Evolutionary conservation across 2,888 invertebrate species (phyloP).

Genomic region (Tethea ocularis): DNA sequence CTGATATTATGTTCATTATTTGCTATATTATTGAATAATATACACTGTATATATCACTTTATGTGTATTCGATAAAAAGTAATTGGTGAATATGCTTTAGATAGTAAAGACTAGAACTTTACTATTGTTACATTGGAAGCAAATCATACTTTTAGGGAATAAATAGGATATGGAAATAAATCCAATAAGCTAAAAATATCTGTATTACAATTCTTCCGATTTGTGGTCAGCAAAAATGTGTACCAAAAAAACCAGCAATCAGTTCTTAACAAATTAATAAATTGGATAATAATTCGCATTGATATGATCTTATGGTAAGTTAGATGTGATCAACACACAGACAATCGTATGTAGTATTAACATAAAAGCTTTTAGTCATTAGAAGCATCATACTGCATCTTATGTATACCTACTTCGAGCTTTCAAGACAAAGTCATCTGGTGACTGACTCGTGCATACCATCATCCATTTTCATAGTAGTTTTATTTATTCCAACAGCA

Average conservation of each 20-base stretch:
- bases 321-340: constrained; percentile 65
- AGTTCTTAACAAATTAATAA: constrained; percentile 52
- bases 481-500: constrained; percentile 62
- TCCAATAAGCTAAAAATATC: neutral
- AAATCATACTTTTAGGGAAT: neutral
- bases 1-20: constrained; percentile 4
- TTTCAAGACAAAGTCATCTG: constrained; percentile 62
- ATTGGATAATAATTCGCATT: constrained; percentile 73
- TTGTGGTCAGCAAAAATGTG: constrained; percentile 64
- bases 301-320: constrained; percentile 76
- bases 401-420: constrained; percentile 49
- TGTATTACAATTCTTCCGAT: constrained; percentile 35
- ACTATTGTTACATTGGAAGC: neutral
- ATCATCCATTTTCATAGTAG: constrained; percentile 73
- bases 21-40: neutral
- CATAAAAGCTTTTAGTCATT: constrained; percentile 74
- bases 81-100: neutral
- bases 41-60: neutral
- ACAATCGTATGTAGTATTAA: constrained; percentile 69
- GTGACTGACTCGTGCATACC: constrained; percentile 57
- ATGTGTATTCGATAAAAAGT: too few species aligned
- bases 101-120: neutral
- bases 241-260: constrained; percentile 52
- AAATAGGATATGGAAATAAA: neutral
- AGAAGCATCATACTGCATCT: constrained; percentile 73